Percentiles rank a stretch among this genome's conserved stretches.
Evolutionary conservation across 2,797 vertebrate genomes (phyloP).

Genomic region (Artibeus jamaicensis): DNA sequence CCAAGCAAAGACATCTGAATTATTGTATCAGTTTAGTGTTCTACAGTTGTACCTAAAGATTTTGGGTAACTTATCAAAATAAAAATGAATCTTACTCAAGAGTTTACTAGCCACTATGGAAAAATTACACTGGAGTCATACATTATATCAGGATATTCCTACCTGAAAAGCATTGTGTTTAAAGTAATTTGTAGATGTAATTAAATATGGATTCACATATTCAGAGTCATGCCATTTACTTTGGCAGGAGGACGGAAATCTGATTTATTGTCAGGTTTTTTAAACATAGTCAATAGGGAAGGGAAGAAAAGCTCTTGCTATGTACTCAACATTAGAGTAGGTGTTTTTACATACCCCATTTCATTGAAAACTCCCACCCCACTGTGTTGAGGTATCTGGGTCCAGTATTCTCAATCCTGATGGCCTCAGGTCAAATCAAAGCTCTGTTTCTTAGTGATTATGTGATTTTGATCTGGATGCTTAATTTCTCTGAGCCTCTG

Average conservation of each 20-base stretch:
- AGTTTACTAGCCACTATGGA: constrained; percentile 14
- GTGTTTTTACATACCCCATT: neutral
- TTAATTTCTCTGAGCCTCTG: constrained; percentile 12
- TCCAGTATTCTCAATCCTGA: neutral
- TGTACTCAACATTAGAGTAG: neutral
- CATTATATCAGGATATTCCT: constrained; percentile 43
- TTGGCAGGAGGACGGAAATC: neutral
- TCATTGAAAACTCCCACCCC: neutral
- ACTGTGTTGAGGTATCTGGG: neutral
- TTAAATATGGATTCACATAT: constrained; percentile 65
- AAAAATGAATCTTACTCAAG: constrained; percentile 57
- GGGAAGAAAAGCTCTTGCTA: neutral
- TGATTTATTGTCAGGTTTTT: constrained; percentile 17
- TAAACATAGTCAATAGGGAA: neutral
- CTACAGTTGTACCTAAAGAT: constrained; percentile 48
- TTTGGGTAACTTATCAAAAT: constrained; percentile 60
- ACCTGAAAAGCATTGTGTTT: constrained; percentile 41
- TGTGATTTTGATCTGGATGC: neutral
- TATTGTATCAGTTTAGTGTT: constrained; percentile 45
- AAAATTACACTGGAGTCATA: constrained; percentile 48
- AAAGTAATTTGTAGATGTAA: constrained; percentile 55
- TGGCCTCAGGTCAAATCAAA: neutral
- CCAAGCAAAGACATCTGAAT: neutral
- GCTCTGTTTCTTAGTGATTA: neutral
- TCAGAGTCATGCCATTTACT: constrained; percentile 52